Percentiles rank a stretch among this genome's conserved stretches.
phyloP scores from a whole-genome alignment of 2,888 invertebrate species.

The Cyclophora punctaria region DNA sequence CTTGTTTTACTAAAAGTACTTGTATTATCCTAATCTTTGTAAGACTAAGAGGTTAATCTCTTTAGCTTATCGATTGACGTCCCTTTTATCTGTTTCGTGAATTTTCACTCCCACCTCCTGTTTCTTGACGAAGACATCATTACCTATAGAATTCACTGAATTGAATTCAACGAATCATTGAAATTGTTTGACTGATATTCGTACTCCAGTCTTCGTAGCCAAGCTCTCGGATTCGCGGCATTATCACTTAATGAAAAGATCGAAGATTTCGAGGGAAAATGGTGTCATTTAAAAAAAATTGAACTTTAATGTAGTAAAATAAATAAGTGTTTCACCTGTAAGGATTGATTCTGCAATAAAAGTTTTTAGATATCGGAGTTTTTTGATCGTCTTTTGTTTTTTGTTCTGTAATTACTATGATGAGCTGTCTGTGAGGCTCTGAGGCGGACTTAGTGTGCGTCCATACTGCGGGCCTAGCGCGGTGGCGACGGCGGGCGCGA shows the following conservation, averaged over 20 bases:
- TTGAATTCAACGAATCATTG: constrained; percentile 5
- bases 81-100: too few species aligned
- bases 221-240: background rate
- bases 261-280: constrained; percentile 1
- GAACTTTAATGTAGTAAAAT: background rate
- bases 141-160: constrained; percentile 9
- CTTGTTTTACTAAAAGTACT: too few species aligned
- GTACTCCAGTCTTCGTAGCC: background rate
- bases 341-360: background rate
- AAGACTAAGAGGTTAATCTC: too few species aligned
- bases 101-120: background rate
- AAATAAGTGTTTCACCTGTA: background rate
- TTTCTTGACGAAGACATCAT: constrained; percentile 9
- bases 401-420: background rate
- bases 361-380: background rate
- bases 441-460: too few species aligned
- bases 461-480: too few species aligned
- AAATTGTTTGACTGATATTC: constrained; percentile 9
- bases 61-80: too few species aligned
- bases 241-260: background rate
- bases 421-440: background rate
- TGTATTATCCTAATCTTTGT: too few species aligned
- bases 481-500: too few species aligned
- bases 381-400: background rate
- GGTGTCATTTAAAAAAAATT: background rate